Conservation (phyloP, 92 coral and sea anemone genomes). For the Palythoa grandis region DNA sequence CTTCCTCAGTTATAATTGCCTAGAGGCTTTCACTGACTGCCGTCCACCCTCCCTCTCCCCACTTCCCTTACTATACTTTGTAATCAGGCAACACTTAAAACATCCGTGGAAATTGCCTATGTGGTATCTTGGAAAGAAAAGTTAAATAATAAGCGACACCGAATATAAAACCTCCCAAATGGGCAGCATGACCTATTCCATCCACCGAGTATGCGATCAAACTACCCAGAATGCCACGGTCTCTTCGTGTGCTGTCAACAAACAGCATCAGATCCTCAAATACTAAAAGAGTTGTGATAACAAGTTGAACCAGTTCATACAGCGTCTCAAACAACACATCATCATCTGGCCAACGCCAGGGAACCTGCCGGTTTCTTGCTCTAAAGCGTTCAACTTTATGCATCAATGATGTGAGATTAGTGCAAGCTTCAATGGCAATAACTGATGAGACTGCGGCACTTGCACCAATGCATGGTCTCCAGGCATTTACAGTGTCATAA, state of each 20-base stretch:
- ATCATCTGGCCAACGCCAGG: conserved; percentile 42
- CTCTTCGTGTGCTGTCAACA: conserved; percentile 54
- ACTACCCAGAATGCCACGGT: conserved; percentile 65
- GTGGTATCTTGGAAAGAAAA: conserved; percentile 44
- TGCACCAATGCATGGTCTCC: conserved; percentile 85
- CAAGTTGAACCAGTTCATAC: conserved; percentile 66
- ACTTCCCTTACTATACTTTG: too few species aligned
- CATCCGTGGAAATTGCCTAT: conserved; percentile 24
- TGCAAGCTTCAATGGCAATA: conserved; percentile 84
- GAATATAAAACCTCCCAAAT: conserved; percentile 89
- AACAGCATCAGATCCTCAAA: conserved; percentile 61
- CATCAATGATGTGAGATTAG: conserved; percentile 59
- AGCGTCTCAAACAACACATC: conserved; percentile 52
- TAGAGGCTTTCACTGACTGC: too few species aligned
- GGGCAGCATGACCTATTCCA: conserved; percentile 93
- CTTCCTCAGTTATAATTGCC: too few species aligned
- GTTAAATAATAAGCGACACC: conserved; percentile 71
- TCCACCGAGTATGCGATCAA: conserved; percentile 76
- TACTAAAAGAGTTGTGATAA: conserved; percentile 55
- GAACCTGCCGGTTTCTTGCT: conserved; percentile 35
- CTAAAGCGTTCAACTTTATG: conserved; percentile 56
- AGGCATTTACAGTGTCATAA: conserved; percentile 66
- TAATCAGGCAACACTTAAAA: neutral
- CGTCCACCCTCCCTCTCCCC: too few species aligned
- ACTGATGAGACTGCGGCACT: conserved; percentile 87